Base-by-base conservation (phyloP, 2,888 invertebrate genomes). In the Parascotia fuliginaria region DNA sequence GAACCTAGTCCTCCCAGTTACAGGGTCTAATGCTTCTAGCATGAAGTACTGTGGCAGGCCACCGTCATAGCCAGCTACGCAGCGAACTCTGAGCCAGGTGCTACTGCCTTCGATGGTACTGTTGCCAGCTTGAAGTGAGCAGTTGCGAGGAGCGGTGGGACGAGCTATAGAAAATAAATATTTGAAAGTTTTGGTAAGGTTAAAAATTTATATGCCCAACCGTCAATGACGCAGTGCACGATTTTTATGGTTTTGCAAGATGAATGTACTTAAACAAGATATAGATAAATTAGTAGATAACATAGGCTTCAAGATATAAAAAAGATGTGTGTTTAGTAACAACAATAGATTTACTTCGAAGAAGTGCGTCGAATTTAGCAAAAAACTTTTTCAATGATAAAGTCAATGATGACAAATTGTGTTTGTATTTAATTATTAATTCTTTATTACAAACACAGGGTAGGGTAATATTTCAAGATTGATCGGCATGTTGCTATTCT, bases 31-130 rank as follows among this genome's bases (percentile, higher is more conserved):
- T 0, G 97, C 97, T 82, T 97, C 97, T 50, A 98, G 87, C 42
- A 96, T 92, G 86, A 97, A 97, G 58, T 95, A 94, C 83, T 98
- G 98, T 32, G 96, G 96, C 50, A 98, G 93, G 0, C 98, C 98
- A 0, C 98, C 97, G 76, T 98, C 97, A 82, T 97, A 97, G 34
- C 97, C 98, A 0, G 96, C 94, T 51, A 96, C 94, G 83, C 98
- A 98, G 71, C 97, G 96, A 51, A 98, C 95, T 74, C 96, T 96
- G 75, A 98, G 87, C 92, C 93, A 87, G 33, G 68, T 79, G 9
- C 73, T 65, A 3, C 82, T 82, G 67, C 93, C 92, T 62, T 89
- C 80, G 75, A 92, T 86, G 77, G 91, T 81, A 67, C 88, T 89
- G 41, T 51, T 51, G 2, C 92, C 86, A 38, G 95, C 94, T 73